phyloP scores from a whole-genome alignment of 2,797 vertebrate species.

The Echeneis naucrates region DNA sequence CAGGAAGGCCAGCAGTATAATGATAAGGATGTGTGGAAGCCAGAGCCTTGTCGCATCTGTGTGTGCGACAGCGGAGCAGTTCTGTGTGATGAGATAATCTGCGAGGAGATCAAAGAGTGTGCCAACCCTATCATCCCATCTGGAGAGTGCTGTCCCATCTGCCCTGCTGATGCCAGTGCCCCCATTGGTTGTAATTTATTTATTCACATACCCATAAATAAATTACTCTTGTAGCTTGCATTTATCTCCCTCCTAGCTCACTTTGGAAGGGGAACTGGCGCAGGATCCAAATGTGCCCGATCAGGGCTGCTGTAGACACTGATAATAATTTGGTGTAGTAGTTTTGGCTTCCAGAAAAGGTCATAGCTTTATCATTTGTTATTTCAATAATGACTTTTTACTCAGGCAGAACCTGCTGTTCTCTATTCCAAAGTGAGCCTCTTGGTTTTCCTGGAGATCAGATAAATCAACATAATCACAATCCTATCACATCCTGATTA shows the following conservation, averaged over 20 bases:
- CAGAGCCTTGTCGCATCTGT: conserved; percentile 94
- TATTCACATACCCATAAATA: conserved; percentile 92
- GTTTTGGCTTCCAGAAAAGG: background rate
- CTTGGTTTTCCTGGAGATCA: conserved; percentile 49
- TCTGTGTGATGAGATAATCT: conserved; percentile 96
- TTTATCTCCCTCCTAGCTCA: conserved; percentile 52
- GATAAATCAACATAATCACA: conserved; percentile 49
- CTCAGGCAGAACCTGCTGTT: conserved; percentile 31
- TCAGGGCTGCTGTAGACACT: background rate
- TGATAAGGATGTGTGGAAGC: conserved; percentile 98
- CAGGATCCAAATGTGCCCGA: conserved; percentile 27
- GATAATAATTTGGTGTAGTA: background rate
- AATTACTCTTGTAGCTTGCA: conserved; percentile 86
- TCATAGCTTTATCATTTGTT: conserved; percentile 12
- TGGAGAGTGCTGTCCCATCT: conserved; percentile 97
- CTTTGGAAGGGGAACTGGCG: conserved; percentile 67
- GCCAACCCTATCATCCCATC: conserved; percentile 92
- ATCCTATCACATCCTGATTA: conserved; percentile 41
- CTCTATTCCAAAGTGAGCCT: conserved; percentile 63
- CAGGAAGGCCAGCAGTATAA: conserved; percentile 90
- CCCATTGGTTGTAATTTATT: conserved; percentile 96
- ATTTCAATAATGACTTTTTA: background rate
- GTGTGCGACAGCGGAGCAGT: conserved; percentile 93
- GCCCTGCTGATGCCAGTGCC: conserved; percentile 87
- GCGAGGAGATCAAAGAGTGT: conserved; percentile 94